Conservation (phyloP, 1,140 invertebrate genomes). For the Psilanteris sp. region DNA sequence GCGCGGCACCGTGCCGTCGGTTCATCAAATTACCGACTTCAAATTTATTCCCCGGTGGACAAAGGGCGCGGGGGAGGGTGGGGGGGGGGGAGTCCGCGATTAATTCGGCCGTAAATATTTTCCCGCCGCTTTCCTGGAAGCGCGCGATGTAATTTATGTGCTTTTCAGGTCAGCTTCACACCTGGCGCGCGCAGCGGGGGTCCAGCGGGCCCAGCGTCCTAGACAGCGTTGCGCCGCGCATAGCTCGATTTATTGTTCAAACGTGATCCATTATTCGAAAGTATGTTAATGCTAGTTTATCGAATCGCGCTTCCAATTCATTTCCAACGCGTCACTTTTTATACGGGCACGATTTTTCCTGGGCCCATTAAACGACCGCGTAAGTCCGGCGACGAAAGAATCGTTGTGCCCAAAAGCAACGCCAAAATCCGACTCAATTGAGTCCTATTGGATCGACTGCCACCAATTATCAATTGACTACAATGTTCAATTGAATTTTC, state of each 20-base stretch:
- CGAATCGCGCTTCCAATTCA: slow-evolving; percentile 5
- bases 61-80: too few relatives aligned
- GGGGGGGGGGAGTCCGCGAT: slow-evolving; percentile 76
- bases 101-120: slow-evolving; percentile 79
- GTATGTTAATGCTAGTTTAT: slow-evolving; percentile 36
- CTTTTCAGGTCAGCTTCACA: slow-evolving; percentile 69
- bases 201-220: slow-evolving; percentile 61
- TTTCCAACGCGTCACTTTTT: slow-evolving; percentile 3
- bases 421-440: too few relatives aligned
- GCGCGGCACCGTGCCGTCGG: slow-evolving; percentile 2
- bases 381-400: too few relatives aligned
- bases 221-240: slow-evolving; percentile 72
- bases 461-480: too few relatives aligned
- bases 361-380: too few relatives aligned
- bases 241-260: slow-evolving; percentile 32
- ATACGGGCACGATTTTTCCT: slow-evolving; percentile 10
- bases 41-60: slow-evolving; percentile 28
- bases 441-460: too few relatives aligned
- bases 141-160: slow-evolving; percentile 75
- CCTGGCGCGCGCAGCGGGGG: slow-evolving; percentile 71
- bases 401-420: too few relatives aligned
- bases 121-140: slow-evolving; percentile 70
- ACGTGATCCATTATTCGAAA: slow-evolving; percentile 46
- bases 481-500: too few relatives aligned
- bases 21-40: slow-evolving; percentile 25